phyloP scores from a whole-genome alignment of 1,140 invertebrate genomes.

The Ostrea edulis region DNA sequence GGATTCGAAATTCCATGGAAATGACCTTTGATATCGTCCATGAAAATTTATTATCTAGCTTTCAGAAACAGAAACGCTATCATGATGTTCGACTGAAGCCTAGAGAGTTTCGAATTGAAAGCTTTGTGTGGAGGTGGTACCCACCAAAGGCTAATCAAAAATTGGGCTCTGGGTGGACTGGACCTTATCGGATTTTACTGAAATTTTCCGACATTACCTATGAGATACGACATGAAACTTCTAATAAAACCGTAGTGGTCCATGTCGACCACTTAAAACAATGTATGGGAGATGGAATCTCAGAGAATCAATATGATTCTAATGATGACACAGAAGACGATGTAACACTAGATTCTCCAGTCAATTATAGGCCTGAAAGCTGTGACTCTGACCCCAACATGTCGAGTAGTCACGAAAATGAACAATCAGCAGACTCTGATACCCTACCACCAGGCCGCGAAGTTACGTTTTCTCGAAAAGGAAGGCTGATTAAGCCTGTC shows the following conservation, averaged over 20 bases:
- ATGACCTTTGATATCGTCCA: neutral
- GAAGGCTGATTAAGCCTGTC: too few relatives aligned
- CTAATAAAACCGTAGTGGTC: neutral
- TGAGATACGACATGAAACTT: slow-evolving; percentile 17
- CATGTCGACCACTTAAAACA: too few relatives aligned
- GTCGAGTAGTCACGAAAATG: too few relatives aligned
- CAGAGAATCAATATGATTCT: too few relatives aligned
- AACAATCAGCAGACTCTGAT: too few relatives aligned
- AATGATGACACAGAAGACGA: too few relatives aligned
- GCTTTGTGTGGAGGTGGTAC: slow-evolving; percentile 50
- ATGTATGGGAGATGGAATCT: too few relatives aligned
- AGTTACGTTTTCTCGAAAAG: too few relatives aligned
- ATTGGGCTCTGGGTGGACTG: slow-evolving; percentile 47
- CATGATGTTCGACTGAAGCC: slow-evolving; percentile 15
- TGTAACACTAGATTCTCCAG: too few relatives aligned
- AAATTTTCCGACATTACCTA: slow-evolving; percentile 42
- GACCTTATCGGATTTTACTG: slow-evolving; percentile 36
- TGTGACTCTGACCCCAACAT: too few relatives aligned
- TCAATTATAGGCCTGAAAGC: too few relatives aligned
- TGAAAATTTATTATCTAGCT: slow-evolving; percentile 24
- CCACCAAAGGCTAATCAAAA: slow-evolving; percentile 44
- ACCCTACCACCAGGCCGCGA: too few relatives aligned
- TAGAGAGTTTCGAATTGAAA: neutral
- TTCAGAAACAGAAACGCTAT: slow-evolving; percentile 10
- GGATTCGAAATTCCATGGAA: slow-evolving; percentile 48